Percentiles rank a stretch among this genome's conserved stretches.
phyloP scores from a whole-genome alignment of 2,888 invertebrate species.

The Drosophila neoperkinsi region DNA sequence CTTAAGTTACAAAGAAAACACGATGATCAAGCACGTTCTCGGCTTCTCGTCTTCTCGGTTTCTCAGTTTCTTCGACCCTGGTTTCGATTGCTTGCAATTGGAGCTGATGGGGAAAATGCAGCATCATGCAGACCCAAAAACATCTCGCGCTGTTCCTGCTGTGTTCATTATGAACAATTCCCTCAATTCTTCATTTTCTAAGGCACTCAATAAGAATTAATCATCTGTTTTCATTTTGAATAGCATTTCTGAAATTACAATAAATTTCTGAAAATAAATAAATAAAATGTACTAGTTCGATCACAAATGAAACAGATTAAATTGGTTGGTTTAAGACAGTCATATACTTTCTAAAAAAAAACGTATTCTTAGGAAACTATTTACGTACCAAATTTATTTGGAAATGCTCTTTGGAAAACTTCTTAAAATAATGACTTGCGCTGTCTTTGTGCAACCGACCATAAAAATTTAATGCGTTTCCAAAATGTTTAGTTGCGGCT shows the following conservation, averaged over 20 bases:
- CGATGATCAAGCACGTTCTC: not conserved
- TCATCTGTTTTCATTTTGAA: not conserved
- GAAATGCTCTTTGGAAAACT: not conserved
- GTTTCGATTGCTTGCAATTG: slow-evolving; percentile 1
- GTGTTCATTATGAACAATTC: not conserved
- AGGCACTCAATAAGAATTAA: not conserved
- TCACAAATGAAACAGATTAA: not conserved
- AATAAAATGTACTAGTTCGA: not conserved
- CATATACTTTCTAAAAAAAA: not conserved
- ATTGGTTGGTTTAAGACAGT: not conserved
- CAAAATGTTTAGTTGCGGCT: not conserved
- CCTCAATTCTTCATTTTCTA: not conserved
- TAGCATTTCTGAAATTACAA: not conserved
- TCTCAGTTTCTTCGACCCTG: not conserved
- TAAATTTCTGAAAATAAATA: not conserved
- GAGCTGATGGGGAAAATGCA: not conserved
- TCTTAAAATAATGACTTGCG: not conserved
- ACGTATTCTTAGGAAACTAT: not conserved
- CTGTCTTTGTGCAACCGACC: not conserved
- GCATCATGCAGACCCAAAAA: not conserved
- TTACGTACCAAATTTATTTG: not conserved
- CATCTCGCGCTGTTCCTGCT: not conserved
- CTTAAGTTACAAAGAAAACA: not conserved
- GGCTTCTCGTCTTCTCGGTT: not conserved
- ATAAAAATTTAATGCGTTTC: not conserved